phyloP scores from a whole-genome alignment of 1,140 invertebrate species.

The Homarus americanus region DNA sequence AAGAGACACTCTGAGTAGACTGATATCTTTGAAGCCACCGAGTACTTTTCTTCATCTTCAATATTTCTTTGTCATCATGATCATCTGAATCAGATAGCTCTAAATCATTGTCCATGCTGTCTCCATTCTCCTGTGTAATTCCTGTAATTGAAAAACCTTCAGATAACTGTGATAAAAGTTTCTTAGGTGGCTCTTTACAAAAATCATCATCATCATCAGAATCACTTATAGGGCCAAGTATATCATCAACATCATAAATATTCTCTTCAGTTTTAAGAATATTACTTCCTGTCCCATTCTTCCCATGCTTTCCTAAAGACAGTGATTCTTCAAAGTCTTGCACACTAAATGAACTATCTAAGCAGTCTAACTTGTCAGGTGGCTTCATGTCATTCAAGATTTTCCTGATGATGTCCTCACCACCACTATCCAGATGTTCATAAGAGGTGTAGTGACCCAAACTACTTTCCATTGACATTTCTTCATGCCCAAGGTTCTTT shows the following conservation, averaged over 20 bases:
- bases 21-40: neutral
- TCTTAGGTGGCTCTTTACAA: neutral
- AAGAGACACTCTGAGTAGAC: conserved; percentile 20
- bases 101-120: conserved; percentile 5
- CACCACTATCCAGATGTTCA: neutral
- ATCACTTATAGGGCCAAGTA: conserved; percentile 29
- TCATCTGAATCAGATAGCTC: neutral
- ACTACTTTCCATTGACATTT: neutral
- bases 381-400: conserved; percentile 28
- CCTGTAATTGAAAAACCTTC: conserved; percentile 2
- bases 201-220: neutral
- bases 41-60: neutral
- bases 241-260: neutral
- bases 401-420: neutral
- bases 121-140: neutral
- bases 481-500: neutral
- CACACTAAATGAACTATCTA: neutral
- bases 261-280: neutral
- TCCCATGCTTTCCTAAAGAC: neutral
- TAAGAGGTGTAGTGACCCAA: neutral
- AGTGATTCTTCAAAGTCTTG: neutral
- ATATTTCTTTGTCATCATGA: neutral
- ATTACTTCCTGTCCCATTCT: neutral
- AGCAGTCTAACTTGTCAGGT: conserved; percentile 14
- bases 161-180: conserved; percentile 8